Percentiles rank a stretch among this genome's conserved stretches.
Evolutionary conservation across 1,140 invertebrate genomes (phyloP).

Genomic region (Drosophila serrata): DNA sequence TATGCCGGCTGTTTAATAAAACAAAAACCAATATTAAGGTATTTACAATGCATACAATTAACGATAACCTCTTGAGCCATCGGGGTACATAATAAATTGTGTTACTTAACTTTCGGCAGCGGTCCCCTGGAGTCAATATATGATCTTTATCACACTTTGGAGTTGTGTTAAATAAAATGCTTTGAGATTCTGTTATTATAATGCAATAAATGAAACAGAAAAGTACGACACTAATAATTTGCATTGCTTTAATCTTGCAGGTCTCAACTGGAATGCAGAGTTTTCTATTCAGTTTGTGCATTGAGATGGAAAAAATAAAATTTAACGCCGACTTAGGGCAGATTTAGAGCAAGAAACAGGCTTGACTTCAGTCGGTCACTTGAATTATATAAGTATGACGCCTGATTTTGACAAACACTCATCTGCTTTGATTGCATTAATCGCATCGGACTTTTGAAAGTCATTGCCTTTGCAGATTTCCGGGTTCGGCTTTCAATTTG

Average conservation of each 20-base stretch:
- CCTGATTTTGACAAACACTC: no score
- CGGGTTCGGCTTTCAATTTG: no score
- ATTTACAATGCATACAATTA: not conserved
- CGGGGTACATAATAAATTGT: not conserved
- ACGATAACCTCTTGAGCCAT: not conserved
- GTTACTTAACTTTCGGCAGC: slow-evolving; percentile 21
- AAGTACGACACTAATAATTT: not conserved
- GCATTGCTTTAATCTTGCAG: not conserved
- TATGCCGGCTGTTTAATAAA: slow-evolving; percentile 2
- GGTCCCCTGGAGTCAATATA: not conserved
- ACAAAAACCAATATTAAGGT: slow-evolving; percentile 2
- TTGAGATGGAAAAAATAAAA: not conserved
- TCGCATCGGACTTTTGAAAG: slow-evolving; percentile 34
- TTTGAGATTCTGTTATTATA: not conserved
- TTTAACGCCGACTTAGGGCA: not conserved
- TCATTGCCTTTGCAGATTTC: slow-evolving; percentile 17
- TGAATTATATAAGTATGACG: not conserved
- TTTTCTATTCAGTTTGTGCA: not conserved
- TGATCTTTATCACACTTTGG: not conserved
- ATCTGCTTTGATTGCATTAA: no score
- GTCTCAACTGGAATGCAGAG: not conserved
- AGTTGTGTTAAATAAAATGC: not conserved
- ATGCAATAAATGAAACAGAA: not conserved
- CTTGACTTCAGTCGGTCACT: slow-evolving; percentile 26
- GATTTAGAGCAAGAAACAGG: not conserved